phyloP scores from a whole-genome alignment of 2,888 invertebrate genomes.

The Cantharis lateralis region DNA sequence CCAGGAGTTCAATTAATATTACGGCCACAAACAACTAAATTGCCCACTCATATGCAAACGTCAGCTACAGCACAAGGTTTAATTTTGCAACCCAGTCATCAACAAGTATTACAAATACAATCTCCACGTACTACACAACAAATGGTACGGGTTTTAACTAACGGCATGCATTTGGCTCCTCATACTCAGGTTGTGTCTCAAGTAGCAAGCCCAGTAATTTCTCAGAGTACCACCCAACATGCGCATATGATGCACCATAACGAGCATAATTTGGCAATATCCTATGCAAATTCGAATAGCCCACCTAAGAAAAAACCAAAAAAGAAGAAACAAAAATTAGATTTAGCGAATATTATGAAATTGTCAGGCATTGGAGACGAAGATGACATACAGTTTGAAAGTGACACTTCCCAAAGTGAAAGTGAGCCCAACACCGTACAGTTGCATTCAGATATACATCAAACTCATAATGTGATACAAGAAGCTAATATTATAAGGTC shows the following conservation, averaged over 20 bases:
- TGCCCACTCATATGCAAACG: conserved; percentile 51
- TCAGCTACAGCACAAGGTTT: conserved; percentile 49
- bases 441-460: conserved; percentile 47
- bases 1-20: conserved; percentile 74
- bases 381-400: conserved; percentile 63
- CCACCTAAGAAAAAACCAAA: conserved; percentile 63
- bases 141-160: conserved; percentile 65
- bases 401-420: conserved; percentile 55
- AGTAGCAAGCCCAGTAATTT: conserved; percentile 24
- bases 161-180: conserved; percentile 54
- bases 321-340: conserved; percentile 62
- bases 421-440: conserved; percentile 50
- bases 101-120: conserved; percentile 49
- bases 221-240: conserved; percentile 35
- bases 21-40: conserved; percentile 64
- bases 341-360: conserved; percentile 76
- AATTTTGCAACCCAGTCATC: conserved; percentile 51
- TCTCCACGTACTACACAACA: conserved; percentile 54
- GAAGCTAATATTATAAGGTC: conserved; percentile 31
- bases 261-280: conserved; percentile 16
- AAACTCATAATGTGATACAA: conserved; percentile 29
- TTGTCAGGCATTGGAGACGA: conserved; percentile 69
- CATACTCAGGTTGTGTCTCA: conserved; percentile 30
- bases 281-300: conserved; percentile 18
- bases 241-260: conserved; percentile 48